Percentiles rank a stretch among this genome's conserved stretches.
phyloP scores from a whole-genome alignment of 2,888 invertebrate genomes.

The Nudaria mundana region DNA sequence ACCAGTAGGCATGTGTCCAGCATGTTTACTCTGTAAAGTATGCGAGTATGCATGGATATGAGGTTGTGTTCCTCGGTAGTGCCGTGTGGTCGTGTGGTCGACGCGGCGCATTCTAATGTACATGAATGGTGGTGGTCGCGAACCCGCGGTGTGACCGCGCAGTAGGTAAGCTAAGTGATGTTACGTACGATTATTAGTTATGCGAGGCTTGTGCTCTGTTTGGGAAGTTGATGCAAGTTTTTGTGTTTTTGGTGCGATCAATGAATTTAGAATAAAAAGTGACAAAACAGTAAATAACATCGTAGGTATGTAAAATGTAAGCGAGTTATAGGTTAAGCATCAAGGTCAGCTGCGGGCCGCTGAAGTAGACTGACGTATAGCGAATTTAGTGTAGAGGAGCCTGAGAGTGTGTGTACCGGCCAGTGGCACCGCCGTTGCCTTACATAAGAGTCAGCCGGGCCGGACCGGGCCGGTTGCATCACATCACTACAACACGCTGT shows the following conservation, averaged over 20 bases:
- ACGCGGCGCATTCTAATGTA: constrained; percentile 1
- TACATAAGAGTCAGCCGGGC: constrained; percentile 10
- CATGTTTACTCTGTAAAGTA: neutral
- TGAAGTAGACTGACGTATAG: neutral
- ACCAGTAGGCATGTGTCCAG: neutral
- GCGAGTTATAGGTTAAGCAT: constrained; percentile 1
- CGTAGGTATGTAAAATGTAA: neutral
- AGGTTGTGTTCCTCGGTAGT: too few relatives aligned
- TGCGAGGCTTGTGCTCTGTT: too few relatives aligned
- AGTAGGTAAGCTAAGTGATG: too few relatives aligned
- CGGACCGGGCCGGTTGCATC: constrained; percentile 9
- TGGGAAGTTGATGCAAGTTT: neutral
- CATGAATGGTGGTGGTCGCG: neutral
- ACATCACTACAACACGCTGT: too few relatives aligned
- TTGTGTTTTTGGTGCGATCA: neutral
- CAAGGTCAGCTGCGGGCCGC: neutral
- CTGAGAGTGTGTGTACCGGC: constrained; percentile 14
- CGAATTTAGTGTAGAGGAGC: neutral
- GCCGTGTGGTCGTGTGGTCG: neutral
- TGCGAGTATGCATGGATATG: neutral
- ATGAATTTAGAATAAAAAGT: neutral
- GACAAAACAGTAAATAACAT: neutral
- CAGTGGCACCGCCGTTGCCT: constrained; percentile 9
- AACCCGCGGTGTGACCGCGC: too few relatives aligned
- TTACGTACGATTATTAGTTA: too few relatives aligned